Percentiles rank a stretch among this genome's conserved stretches.
Evolutionary conservation across 2,888 invertebrate genomes (phyloP).

Genomic region (Rhyacophila evoluta): DNA sequence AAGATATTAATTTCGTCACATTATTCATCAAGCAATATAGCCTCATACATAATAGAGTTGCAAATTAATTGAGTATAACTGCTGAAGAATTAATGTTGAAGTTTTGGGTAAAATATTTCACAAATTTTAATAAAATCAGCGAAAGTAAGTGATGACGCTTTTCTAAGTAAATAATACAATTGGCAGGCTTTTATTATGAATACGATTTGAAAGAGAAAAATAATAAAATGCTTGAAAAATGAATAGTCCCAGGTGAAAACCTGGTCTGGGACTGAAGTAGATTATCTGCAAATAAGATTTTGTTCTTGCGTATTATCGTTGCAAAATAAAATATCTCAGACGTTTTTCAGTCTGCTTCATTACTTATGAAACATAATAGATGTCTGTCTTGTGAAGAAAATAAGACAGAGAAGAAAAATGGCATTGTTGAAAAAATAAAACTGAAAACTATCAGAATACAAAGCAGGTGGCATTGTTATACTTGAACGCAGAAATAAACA

Average conservation of each 20-base stretch:
- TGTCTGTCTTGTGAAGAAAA: neutral
- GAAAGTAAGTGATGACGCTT: too few species aligned
- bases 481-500: constrained; percentile 19
- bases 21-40: too few species aligned
- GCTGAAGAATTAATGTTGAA: too few species aligned
- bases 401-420: neutral
- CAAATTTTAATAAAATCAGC: too few species aligned
- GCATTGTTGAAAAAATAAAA: constrained; percentile 1
- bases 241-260: neutral
- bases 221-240: too few species aligned
- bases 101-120: too few species aligned
- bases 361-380: neutral
- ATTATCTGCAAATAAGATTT: neutral
- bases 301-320: neutral
- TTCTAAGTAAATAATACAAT: too few species aligned
- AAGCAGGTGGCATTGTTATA: constrained; percentile 18
- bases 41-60: too few species aligned
- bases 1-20: too few species aligned
- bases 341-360: neutral
- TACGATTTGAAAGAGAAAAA: too few species aligned
- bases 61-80: too few species aligned
- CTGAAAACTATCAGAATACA: constrained; percentile 21
- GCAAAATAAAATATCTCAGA: neutral
- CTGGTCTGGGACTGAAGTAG: neutral
- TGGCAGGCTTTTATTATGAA: too few species aligned